Base-by-base conservation (phyloP, 2,888 invertebrate genomes). In the Thalpophila matura region DNA sequence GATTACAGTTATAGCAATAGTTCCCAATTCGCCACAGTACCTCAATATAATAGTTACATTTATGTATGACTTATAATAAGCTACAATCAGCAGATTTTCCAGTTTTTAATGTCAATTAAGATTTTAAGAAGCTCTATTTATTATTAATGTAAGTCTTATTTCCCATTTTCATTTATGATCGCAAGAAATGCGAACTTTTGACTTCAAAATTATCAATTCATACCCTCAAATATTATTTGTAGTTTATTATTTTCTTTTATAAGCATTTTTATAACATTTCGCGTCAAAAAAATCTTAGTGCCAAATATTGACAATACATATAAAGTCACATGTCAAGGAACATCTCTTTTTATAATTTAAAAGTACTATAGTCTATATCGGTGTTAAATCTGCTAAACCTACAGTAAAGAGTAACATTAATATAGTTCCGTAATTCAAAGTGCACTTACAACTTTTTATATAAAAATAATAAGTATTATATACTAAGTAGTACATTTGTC, bases 401-500 rank as follows among this genome's bases (percentile, higher is more conserved):
- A 83, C 84, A 77, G 71, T 82, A 79, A 88, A 84, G 89, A 87
- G 83, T 74, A 58, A 79, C 79, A 78, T 83, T 86, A 88, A 86
- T 81, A 91, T 94, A 93, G 94, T 94, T 94, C 94, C 93, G 81
- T 93, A 93, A 91, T 81, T 91, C 89, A 90, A 95, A 95, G 95
- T 95, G 95, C 95, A 94, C 95, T 95, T 95, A 95, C 88, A 84
- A 87, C 84, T 87, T 90, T 89, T 88, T 86, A 85, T 87, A 80
- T 89, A 88, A 91, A 90, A 89, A 85, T 87, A 85, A 89, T 88
- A 89, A 92, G 89, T 91, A 92, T 91, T 91, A 87, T 91, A 88
- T 82, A 87, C 81, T 90, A 89, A 88, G 90, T 91, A 89, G 87
- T 86, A 83, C 81, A 86, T 84, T 56, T 82, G 83, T 78, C 77